Percentiles rank a stretch among this genome's conserved stretches.
Conservation (phyloP, 2,888 invertebrate species). For the Cephalotes varians region DNA sequence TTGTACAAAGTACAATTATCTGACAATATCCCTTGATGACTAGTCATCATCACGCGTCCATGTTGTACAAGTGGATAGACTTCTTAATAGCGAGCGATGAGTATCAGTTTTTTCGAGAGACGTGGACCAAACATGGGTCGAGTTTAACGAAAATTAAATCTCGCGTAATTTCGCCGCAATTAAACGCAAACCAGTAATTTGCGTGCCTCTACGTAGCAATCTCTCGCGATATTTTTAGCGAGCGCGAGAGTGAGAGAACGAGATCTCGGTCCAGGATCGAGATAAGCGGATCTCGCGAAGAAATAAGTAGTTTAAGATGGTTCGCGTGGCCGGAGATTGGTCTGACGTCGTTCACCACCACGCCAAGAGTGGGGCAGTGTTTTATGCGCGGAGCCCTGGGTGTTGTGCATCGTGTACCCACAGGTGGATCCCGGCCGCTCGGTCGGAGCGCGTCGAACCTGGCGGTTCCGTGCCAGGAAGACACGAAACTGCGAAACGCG, state of each 20-base stretch:
- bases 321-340: slow-evolving; percentile 77
- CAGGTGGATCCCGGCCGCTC: slow-evolving; percentile 71
- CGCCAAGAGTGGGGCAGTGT: slow-evolving; percentile 68
- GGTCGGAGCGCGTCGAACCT: slow-evolving; percentile 67
- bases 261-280: slow-evolving; percentile 72
- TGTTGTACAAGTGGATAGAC: neutral
- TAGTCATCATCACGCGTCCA: neutral
- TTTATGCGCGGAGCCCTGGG: slow-evolving; percentile 66
- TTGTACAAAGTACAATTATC: neutral
- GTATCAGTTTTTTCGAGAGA: slow-evolving; percentile 10
- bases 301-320: slow-evolving; percentile 78
- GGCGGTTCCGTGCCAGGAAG: slow-evolving; percentile 59
- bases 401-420: slow-evolving; percentile 67
- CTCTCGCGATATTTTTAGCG: slow-evolving; percentile 67
- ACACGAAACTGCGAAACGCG: neutral
- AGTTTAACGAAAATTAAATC: slow-evolving; percentile 30
- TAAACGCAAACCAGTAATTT: slow-evolving; percentile 62
- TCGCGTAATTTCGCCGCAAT: slow-evolving; percentile 58
- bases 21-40: neutral
- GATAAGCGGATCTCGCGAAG: slow-evolving; percentile 72
- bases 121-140: slow-evolving; percentile 1
- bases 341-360: slow-evolving; percentile 67
- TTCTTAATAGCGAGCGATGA: neutral
- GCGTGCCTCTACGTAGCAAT: slow-evolving; percentile 62
- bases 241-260: slow-evolving; percentile 5